Percentiles rank a stretch among this genome's conserved stretches.
Conservation (phyloP, 2,113 vertebrate genomes). For the Rhodinocichla rosea region DNA sequence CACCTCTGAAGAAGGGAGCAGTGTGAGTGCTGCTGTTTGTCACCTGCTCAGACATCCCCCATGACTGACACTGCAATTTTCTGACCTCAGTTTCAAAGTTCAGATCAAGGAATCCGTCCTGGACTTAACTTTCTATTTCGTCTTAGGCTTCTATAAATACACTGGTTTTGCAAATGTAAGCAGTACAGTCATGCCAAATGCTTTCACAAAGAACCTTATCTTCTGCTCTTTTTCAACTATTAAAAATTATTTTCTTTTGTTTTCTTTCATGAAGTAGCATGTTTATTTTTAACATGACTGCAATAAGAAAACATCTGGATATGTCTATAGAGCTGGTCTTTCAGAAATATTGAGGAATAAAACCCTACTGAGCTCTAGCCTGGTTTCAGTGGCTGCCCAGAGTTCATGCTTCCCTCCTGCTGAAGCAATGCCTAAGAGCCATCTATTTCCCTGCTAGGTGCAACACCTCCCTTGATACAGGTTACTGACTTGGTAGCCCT, state of each 20-base stretch:
- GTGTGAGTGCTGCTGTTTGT: not conserved
- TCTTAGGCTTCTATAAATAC: constrained; percentile 51
- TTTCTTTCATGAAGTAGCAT: not conserved
- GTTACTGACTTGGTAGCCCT: not conserved
- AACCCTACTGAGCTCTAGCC: not conserved
- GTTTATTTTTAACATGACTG: not conserved
- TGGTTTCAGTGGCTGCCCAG: not conserved
- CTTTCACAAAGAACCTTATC: not conserved
- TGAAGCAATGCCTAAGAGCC: not conserved
- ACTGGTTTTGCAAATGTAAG: not conserved
- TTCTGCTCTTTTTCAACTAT: not conserved
- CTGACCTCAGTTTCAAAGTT: constrained; percentile 24
- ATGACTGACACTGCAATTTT: constrained; percentile 34
- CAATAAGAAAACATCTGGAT: not conserved
- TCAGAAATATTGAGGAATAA: not conserved
- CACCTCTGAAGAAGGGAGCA: not conserved
- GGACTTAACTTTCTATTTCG: constrained; percentile 45
- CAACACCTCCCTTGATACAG: not conserved
- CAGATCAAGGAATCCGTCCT: constrained; percentile 1
- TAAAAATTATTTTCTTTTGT: not conserved
- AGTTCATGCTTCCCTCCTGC: not conserved
- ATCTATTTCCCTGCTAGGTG: not conserved
- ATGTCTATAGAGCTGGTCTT: not conserved
- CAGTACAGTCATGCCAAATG: not conserved
- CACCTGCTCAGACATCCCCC: not conserved